Percentiles rank a stretch among this genome's conserved stretches.
Conservation (phyloP, 2,113 vertebrate genomes). For the Caracal caracal region DNA sequence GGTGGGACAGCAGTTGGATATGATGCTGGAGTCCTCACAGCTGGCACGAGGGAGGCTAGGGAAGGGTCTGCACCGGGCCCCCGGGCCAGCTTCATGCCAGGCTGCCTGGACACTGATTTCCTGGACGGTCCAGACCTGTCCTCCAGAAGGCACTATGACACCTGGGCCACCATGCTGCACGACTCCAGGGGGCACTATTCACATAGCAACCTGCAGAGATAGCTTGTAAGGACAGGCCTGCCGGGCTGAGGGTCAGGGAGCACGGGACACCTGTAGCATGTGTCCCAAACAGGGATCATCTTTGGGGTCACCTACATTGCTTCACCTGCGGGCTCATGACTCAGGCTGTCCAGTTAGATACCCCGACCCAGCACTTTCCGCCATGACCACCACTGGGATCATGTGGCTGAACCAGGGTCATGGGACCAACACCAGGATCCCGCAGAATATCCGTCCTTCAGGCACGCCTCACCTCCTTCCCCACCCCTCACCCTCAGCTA, state of each 20-base stretch:
- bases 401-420: too few relatives aligned
- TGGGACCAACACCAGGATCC: neutral
- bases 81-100: neutral
- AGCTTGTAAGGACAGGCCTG: neutral
- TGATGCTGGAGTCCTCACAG: neutral
- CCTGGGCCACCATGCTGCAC: accelerated
- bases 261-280: neutral
- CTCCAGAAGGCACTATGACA: neutral
- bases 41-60: neutral
- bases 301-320: neutral
- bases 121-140: neutral
- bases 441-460: neutral
- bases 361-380: neutral
- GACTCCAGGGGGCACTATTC: neutral
- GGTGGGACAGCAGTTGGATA: neutral
- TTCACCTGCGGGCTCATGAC: neutral
- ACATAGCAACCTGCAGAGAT: accelerated
- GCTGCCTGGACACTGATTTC: neutral
- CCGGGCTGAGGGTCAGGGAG: neutral
- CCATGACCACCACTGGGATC: neutral
- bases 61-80: neutral
- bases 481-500: neutral
- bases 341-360: neutral
- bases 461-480: neutral
- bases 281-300: neutral